Evolutionary conservation across 2,888 invertebrate genomes (phyloP).

Genomic region (Coronaproctus castanopsis): DNA sequence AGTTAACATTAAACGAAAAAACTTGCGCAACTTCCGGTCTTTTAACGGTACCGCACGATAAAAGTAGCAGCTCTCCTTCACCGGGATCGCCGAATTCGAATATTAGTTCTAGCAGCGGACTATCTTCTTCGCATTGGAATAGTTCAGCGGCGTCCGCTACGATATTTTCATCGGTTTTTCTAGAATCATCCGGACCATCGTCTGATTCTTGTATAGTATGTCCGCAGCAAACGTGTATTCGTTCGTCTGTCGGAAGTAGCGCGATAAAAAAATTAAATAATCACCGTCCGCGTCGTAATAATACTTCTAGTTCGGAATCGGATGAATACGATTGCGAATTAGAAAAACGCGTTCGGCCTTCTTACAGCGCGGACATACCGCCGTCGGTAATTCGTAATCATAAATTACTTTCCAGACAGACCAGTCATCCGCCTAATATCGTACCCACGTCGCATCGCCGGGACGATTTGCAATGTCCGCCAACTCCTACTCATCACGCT

Average conservation of each 20-base stretch:
- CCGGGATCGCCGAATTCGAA: constrained; percentile 2
- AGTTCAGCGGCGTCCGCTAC: constrained; percentile 3
- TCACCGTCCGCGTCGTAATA: neutral
- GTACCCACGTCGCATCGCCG: constrained; percentile 17
- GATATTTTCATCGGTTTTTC: constrained; percentile 9
- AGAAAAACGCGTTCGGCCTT: neutral
- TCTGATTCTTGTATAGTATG: too few species aligned
- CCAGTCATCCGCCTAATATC: constrained; percentile 24
- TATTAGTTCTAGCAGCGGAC: too few species aligned
- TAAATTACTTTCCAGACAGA: constrained; percentile 44
- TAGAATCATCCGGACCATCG: too few species aligned
- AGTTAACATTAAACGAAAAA: too few species aligned
- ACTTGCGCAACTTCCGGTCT: neutral
- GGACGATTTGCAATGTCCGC: constrained; percentile 21
- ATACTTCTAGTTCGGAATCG: constrained; percentile 5
- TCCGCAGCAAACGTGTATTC: too few species aligned
- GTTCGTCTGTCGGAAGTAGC: neutral
- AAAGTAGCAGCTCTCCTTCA: neutral
- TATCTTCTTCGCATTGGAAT: neutral
- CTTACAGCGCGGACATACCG: too few species aligned
- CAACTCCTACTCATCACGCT: constrained; percentile 9
- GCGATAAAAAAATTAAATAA: too few species aligned
- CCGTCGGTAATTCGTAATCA: constrained; percentile 35
- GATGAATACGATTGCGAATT: neutral
- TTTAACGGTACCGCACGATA: constrained; percentile 1